Evolutionary conservation across 2,113 vertebrate genomes (phyloP), one percentile per base, ranked within the genome.

Genomic region (Paralichthys olivaceus): DNA sequence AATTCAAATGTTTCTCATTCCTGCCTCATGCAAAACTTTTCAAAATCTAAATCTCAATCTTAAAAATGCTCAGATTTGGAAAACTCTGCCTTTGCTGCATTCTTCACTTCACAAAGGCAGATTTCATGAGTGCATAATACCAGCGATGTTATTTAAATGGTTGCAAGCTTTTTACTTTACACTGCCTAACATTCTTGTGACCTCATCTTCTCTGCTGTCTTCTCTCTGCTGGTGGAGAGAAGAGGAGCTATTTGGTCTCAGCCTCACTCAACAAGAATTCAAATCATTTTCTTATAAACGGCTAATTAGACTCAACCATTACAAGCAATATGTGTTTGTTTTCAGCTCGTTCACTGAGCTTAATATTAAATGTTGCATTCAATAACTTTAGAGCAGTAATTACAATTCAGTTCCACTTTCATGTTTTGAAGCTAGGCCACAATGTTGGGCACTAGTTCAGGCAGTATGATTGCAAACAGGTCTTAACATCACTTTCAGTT

Each of bases 401-500:
- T 23, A 22, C 1, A 14, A 49, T 13, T 51, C 63, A 34, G 13
- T 32, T 25, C 23, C 23, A 45, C 2, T 43, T 9, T 25, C 14
- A 34, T 62, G 1, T 7, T 23, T 25, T 8, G 8, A 45, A 1
- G 5, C 43, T 45, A 45, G 23, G 25, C 4, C 13, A 45, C 3
- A 9, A 4, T 40, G 37, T 13, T 11, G 12, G 11, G 12, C 45
- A 1, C 17, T 19, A 56, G 14, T 40, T 47, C 23, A 57, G n/a
- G 59, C 54, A 19, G 26, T 51, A 56, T 71, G 59, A 78, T 61
- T 70, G 70, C 60, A 79, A 60, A 51, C 71, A 51, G 69, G 40
- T 72, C 57, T 68, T 57, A 57, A 57, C 29, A 9, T 62, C 49
- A 70, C 66, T 75, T 80, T 64, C 66, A 54, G 9, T 25, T 7